Evolutionary conservation across 2,888 invertebrate species (phyloP), one percentile per base, ranked within the genome.

Genomic region (Xestia ashworthii): DNA sequence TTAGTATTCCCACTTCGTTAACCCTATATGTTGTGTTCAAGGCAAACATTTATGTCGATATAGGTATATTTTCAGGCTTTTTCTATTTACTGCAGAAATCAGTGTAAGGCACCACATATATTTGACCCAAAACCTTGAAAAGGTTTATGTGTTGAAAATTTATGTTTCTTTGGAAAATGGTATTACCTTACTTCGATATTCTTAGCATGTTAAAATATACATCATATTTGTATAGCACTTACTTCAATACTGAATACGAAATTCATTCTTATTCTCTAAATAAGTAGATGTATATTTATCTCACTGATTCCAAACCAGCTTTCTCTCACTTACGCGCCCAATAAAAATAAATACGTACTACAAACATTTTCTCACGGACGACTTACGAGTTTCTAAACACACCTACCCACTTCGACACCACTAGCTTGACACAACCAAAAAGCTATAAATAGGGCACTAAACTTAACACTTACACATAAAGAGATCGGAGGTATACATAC

Each of bases 381-480:
- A 72, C 82, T 86, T 86, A 88, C 80, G 83, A 88, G 83, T 88
- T 90, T 88, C 80, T 82, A 82, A 84, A 74, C 78, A 80, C 74
- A 82, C 67, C 77, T 81, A 76, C 68, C 80, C 76, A 80, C 80
- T 81, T 71, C 72, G 73, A 78, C 84, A 81, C 84, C 82, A 82
- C 88, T 91, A 91, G 90, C 88, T 92, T 89, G 88, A 90, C 89
- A 91, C 91, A 92, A 93, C 93, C 92, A 93, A 93, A 94, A 93
- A 93, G 94, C 94, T 91, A 95, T 95, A 96, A 96, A 96, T 93
- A 86, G 90, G 91, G 91, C 90, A 94, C 91, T 94, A 94, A 95
- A 96, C 93, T 93, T 93, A 95, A 94, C 95, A 96, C 95, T 95
- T 93, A 93, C 94, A 93, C 94, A 94, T 94, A 95, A 94, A 94